Percentiles rank a stretch among this genome's conserved stretches.
Evolutionary conservation across 1,140 invertebrate species (phyloP).

Genomic region (Conus ventricosus): DNA sequence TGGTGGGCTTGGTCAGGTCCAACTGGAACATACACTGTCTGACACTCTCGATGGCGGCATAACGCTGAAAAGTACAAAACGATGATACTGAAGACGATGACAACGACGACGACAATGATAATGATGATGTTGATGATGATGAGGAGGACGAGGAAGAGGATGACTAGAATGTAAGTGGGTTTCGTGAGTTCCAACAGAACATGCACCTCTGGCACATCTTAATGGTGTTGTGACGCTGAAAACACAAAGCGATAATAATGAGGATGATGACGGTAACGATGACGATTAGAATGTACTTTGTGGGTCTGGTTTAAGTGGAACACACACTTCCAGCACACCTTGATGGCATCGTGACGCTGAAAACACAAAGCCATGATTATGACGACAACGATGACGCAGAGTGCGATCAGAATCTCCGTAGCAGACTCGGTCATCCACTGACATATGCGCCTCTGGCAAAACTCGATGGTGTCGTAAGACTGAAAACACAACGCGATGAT

Average conservation of each 20-base stretch:
- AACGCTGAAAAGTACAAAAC: slow-evolving; percentile 81
- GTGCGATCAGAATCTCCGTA: no score
- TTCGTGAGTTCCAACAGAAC: slow-evolving; percentile 81
- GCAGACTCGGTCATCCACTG: no score
- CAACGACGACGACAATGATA: no score
- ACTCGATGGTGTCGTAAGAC: slow-evolving; percentile 95
- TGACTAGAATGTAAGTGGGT: slow-evolving; percentile 55
- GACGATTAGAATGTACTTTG: slow-evolving; percentile 52
- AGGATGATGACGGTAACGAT: no score
- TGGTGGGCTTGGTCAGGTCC: slow-evolving; percentile 82
- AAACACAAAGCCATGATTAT: no score
- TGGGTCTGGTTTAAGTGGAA: slow-evolving; percentile 74
- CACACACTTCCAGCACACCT: not conserved
- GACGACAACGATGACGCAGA: no score
- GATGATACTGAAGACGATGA: no score
- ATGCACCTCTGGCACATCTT: slow-evolving; percentile 93
- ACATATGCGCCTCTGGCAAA: slow-evolving; percentile 85
- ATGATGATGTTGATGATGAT: no score
- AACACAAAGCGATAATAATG: not conserved
- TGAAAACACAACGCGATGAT: slow-evolving; percentile 74
- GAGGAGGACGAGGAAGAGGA: slow-evolving; percentile 32
- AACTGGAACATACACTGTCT: slow-evolving; percentile 97
- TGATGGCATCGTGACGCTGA: no score
- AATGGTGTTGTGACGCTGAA: slow-evolving; percentile 93
- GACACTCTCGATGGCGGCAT: slow-evolving; percentile 95